These are phyloP conservation scores for Limnephilus rhombicus DNA, from an alignment of 2,888 invertebrate genomes.

Conservation along the genomic window DNA sequence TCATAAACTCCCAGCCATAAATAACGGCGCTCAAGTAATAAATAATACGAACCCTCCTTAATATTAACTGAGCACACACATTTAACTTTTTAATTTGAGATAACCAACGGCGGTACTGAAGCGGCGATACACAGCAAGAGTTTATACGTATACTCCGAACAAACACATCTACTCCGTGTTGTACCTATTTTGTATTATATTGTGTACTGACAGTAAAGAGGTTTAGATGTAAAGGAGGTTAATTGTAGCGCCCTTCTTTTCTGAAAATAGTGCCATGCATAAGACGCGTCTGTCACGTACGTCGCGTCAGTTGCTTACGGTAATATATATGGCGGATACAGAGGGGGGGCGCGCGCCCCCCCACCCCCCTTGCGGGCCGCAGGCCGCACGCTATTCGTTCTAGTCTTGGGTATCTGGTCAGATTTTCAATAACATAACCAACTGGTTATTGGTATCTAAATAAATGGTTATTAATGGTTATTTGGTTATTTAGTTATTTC, in stretches of 20 bases:
- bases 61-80: slow-evolving; percentile 26
- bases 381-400: too few species aligned
- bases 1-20: slow-evolving; percentile 11
- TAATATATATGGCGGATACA: too few species aligned
- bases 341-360: too few species aligned
- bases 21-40: slow-evolving; percentile 5
- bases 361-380: too few species aligned
- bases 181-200: not conserved
- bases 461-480: too few species aligned
- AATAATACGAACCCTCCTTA: slow-evolving; percentile 4
- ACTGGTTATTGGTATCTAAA: too few species aligned
- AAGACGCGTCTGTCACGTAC: too few species aligned
- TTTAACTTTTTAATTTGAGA: slow-evolving; percentile 39
- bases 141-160: not conserved
- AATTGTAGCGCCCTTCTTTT: too few species aligned
- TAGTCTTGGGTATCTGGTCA: too few species aligned
- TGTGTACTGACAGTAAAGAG: not conserved
- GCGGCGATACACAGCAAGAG: not conserved
- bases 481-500: too few species aligned
- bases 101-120: not conserved
- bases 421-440: too few species aligned
- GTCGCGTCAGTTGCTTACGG: too few species aligned
- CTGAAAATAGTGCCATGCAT: not conserved
- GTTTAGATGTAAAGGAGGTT: not conserved
- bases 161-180: not conserved